Evolutionary conservation across 1,140 invertebrate genomes (phyloP), one percentile per base, ranked within the genome.

Genomic region (Pogonognathellus flavescens): DNA sequence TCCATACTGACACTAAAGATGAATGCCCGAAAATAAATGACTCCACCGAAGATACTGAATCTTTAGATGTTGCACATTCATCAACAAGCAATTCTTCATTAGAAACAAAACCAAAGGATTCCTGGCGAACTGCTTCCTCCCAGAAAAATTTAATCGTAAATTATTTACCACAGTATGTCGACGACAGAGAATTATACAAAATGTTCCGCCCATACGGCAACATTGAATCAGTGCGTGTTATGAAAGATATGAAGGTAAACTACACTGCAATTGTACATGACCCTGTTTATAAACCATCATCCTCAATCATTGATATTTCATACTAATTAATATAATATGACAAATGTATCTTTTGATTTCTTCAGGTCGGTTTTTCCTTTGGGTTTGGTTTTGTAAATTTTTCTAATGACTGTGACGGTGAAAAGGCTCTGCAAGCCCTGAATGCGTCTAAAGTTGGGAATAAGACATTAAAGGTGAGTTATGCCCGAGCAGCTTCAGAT

Each of bases 331-430:
- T n/a, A n/a, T n/a, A n/a, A n/a, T n/a, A n/a, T n/a, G n/a, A n/a
- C n/a, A n/a, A n/a, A n/a, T n/a, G n/a, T n/a, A 41, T 41, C 6
- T 41, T 41, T 41, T 41, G 31, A 88, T 86, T 86, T 88, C 91
- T 93, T 66, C 91, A 96, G 93, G 97, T 97, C 91, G 96, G 96
- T 41, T 98, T 98, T 91, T 98, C 96, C 90, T 98, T 96, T 91
- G 97, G 97, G 16, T 99, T 98, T 91, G 97, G 97, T 20, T 99
- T 99, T 92, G 96, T 98, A 16, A 97, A 98, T 90, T 99, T 96
- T 91, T 92, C 93, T 25, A 94, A 94, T 86, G 94, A 95, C n/a
- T 16, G 5, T n/a, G 70, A 76, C 14, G 70, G 70, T 86, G 94
- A 96, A 90, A 96, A 97, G 92, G 97, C 97, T 20, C 91, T 93